Base-by-base conservation (phyloP, 2,113 vertebrate genomes). In the Peromyscus leucopus region DNA sequence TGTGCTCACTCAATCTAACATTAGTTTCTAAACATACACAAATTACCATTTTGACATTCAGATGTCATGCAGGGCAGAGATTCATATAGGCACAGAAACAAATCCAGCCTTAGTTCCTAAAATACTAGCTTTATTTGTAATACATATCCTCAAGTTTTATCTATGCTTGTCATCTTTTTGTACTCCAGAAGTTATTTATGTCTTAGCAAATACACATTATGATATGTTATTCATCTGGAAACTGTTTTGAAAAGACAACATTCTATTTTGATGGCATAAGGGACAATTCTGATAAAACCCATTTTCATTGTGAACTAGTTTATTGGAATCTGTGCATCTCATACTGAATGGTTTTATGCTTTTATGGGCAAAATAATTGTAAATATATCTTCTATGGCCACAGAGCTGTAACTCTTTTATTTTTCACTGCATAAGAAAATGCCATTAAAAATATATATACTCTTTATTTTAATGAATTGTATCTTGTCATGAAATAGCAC, bases 301-400 rank as follows among this genome's bases (percentile, higher is more conserved):
- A 93, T 96, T 98, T 93, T 96, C 84, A 97, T 94, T 78, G 95
- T 87, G 36, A 95, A 83, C 57, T 93, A 51, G 46, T 94, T 96
- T 96, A 95, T 94, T 96, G 91, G 63, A 96, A 94, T 96, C n/a
- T 96, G 28, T 92, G 75, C 7, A 89, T 98, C 98, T 98, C 88
- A 82, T 94, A 95, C 21, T 65, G 51, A 95, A 84, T 97, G 82
- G 97, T 97, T 97, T 98, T 98, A 93, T 98, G 93, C 97, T 96
- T 72, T 69, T 94, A 63, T 65, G 91, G 48, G 51, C 95, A 97
- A 89, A 12, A 0, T 97, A 96, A 97, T 96, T 96, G 28, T 96
- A 97, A 85, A 96, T 96, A 71, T 96, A 51, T 83, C 21, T 97
- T 95, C 96, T 83, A 13, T 93, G 96, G 85, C 63, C 93, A 24